These are phyloP conservation scores for Dromiciops gliroides DNA, from an alignment of 2,113 vertebrate genomes.

Conservation along the genomic window DNA sequence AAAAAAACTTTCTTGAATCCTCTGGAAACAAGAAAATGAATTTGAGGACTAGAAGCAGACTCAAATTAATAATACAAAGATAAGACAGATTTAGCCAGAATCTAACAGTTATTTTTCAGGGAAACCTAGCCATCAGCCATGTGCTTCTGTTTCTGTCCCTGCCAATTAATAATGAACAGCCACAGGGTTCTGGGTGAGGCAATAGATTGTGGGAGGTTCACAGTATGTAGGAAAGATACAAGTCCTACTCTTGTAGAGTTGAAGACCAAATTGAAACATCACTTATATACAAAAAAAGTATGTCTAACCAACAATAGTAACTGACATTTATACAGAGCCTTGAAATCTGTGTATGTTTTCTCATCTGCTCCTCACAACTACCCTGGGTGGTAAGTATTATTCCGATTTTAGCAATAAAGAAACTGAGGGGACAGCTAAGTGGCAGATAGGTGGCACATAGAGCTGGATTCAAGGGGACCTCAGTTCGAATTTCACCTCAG, in stretches of 20 bases:
- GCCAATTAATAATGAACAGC: not conserved
- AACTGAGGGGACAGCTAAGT: too few relatives aligned
- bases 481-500: too few relatives aligned
- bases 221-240: not conserved
- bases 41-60: not conserved
- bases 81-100: conserved; percentile 20
- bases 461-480: too few relatives aligned
- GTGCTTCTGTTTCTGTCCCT: not conserved
- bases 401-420: not conserved
- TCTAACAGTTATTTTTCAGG: conserved; percentile 28
- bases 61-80: conserved; percentile 34
- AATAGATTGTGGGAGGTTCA: not conserved
- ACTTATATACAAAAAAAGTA: not conserved
- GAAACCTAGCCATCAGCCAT: not conserved
- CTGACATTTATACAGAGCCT: not conserved
- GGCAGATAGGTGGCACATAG: too few relatives aligned
- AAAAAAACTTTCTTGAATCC: conserved; percentile 40
- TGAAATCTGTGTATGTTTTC: not conserved
- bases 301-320: not conserved
- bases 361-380: not conserved
- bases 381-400: not conserved
- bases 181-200: not conserved
- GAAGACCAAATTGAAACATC: not conserved
- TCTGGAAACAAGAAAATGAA: conserved; percentile 57
- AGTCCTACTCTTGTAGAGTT: not conserved